Evolutionary conservation across 1,140 invertebrate genomes (phyloP).

Genomic region (Bombus consobrinus): DNA sequence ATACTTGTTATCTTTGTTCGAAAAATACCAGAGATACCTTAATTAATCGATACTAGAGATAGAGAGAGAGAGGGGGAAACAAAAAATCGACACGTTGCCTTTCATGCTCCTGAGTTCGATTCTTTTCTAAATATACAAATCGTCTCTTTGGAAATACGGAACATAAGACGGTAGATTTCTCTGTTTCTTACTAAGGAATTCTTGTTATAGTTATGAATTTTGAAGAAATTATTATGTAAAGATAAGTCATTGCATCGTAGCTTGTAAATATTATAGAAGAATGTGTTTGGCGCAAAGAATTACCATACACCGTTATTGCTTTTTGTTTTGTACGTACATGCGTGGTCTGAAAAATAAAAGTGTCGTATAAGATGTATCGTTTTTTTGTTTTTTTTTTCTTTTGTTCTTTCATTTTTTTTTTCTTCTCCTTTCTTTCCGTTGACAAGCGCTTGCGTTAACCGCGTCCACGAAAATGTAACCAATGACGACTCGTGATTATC

Average conservation of each 20-base stretch:
- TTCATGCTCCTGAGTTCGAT: constrained; percentile 19
- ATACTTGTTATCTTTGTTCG: background rate
- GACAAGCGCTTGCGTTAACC: background rate
- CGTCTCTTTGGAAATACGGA: background rate
- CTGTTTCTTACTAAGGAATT: background rate
- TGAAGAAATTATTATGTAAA: background rate
- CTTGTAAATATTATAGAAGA: constrained; percentile 6
- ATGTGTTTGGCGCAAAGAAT: background rate
- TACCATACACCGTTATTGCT: background rate
- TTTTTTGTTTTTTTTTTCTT: background rate
- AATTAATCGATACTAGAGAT: background rate
- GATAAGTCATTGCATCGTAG: background rate
- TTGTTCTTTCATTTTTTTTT: background rate
- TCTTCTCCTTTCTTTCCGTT: background rate
- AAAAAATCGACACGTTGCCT: background rate
- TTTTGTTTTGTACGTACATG: constrained; percentile 14
- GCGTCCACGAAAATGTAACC: background rate
- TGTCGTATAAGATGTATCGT: constrained; percentile 18
- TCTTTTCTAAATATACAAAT: background rate
- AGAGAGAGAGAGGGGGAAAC: background rate
- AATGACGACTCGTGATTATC: background rate
- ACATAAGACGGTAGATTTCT: background rate
- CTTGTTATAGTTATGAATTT: background rate
- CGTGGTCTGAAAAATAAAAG: constrained; percentile 50
- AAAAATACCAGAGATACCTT: background rate